Percentiles rank a stretch among this genome's conserved stretches.
phyloP scores from a whole-genome alignment of 2,888 invertebrate species.

The Germaria angustata region DNA sequence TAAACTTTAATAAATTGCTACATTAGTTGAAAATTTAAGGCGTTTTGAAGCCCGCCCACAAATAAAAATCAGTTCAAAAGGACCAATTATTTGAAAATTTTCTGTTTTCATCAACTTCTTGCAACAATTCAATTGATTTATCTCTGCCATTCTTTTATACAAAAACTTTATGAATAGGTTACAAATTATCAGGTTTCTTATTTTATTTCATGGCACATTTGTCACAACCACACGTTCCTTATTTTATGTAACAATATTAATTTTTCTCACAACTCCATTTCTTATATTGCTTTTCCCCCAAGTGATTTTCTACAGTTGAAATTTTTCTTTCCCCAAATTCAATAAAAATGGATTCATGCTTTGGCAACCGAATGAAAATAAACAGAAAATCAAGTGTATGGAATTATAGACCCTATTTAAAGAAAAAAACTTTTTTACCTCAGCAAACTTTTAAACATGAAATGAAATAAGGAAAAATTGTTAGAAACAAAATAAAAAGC shows the following conservation, averaged over 20 bases:
- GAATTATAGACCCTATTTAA: conserved; percentile 1
- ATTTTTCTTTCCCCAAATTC: conserved; percentile 26
- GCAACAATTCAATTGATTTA: too few relatives aligned
- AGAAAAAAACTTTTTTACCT: background rate
- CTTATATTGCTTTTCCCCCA: background rate
- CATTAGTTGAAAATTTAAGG: too few relatives aligned
- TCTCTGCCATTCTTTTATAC: too few relatives aligned
- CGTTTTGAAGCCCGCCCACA: too few relatives aligned
- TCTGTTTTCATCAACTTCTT: too few relatives aligned
- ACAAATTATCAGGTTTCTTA: conserved; percentile 6
- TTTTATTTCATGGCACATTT: background rate
- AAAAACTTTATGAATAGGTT: too few relatives aligned
- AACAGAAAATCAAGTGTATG: conserved; percentile 32
- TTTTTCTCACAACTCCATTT: background rate
- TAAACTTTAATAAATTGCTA: too few relatives aligned
- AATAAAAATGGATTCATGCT: conserved; percentile 29
- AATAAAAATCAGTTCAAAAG: too few relatives aligned
- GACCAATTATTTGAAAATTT: too few relatives aligned
- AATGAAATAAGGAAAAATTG: too few relatives aligned
- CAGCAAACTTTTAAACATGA: background rate
- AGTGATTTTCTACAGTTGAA: background rate
- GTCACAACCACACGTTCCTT: background rate
- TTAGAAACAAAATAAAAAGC: too few relatives aligned
- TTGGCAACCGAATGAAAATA: conserved; percentile 1
- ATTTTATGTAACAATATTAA: conserved; percentile 18